Evolutionary conservation across 64 coral and sea anemone genomes (phyloP).

Genomic region (Montipora cactus): DNA sequence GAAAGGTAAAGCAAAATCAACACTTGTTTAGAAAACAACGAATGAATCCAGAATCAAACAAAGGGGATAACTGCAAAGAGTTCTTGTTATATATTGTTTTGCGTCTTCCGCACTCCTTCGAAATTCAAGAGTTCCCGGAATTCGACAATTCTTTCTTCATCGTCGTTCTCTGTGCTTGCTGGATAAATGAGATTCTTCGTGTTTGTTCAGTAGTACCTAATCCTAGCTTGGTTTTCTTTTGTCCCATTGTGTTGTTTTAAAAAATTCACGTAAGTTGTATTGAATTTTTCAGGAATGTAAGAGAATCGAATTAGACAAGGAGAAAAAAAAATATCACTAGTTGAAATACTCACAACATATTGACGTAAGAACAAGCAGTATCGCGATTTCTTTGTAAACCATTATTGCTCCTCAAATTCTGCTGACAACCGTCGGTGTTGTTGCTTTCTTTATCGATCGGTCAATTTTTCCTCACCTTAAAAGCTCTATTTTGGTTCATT

Average conservation of each 20-base stretch:
- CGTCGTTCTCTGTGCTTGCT: not conserved
- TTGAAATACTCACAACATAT: slow-evolving; percentile 26
- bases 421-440: not conserved
- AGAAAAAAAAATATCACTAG: not conserved
- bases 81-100: not conserved
- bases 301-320: not conserved
- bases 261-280: not conserved
- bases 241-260: not conserved
- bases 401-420: slow-evolving; percentile 21
- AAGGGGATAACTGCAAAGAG: not conserved
- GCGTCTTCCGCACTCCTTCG: not conserved
- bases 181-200: not conserved
- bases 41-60: not conserved
- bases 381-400: not conserved
- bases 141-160: not conserved
- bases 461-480: not conserved
- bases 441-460: not conserved
- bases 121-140: not conserved
- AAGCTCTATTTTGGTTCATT: not conserved
- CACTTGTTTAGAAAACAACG: not conserved
- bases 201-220: not conserved
- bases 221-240: not conserved
- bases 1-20: not conserved
- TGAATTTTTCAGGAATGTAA: not conserved
- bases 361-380: not conserved